Percentiles rank a stretch among this genome's conserved stretches.
Evolutionary conservation across 2,888 invertebrate genomes (phyloP).

Genomic region (Nomada goodeniana): DNA sequence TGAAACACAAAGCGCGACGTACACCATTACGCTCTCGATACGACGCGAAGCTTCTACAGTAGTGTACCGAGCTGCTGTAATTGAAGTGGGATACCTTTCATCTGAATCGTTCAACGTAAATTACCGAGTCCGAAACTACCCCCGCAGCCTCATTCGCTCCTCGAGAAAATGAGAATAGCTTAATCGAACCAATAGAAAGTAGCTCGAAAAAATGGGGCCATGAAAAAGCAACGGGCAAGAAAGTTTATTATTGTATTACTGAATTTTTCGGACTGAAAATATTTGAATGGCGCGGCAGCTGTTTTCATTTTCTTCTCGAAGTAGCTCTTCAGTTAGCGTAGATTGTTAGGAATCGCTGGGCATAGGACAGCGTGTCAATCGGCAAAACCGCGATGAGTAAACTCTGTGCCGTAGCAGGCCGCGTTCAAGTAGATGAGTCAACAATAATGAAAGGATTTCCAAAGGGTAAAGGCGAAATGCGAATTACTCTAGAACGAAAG

Average conservation of each 20-base stretch:
- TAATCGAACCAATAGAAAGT: background rate
- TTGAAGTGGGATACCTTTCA: conserved; percentile 36
- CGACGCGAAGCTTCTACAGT: conserved; percentile 7
- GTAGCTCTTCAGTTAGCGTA: background rate
- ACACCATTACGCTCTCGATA: conserved; percentile 19
- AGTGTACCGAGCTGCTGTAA: conserved; percentile 12
- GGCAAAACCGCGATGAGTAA: conserved; percentile 14
- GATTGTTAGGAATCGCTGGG: background rate
- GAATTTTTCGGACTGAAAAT: too few relatives aligned
- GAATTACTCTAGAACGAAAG: conserved; percentile 33
- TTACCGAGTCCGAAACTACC: background rate
- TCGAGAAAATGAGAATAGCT: background rate
- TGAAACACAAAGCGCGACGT: conserved; percentile 26
- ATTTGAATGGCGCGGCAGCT: background rate
- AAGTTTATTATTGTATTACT: background rate
- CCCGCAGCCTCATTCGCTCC: background rate
- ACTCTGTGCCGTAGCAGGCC: conserved; percentile 1
- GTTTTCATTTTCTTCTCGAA: background rate
- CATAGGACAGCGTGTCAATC: conserved; percentile 14
- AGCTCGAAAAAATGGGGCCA: background rate
- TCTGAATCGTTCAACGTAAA: background rate
- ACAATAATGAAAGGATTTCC: conserved; percentile 44
- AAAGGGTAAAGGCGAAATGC: conserved; percentile 23
- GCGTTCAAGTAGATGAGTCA: conserved; percentile 29
- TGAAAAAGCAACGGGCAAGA: background rate